phyloP scores from a whole-genome alignment of 2,888 invertebrate genomes.

The Spodoptera picta region DNA sequence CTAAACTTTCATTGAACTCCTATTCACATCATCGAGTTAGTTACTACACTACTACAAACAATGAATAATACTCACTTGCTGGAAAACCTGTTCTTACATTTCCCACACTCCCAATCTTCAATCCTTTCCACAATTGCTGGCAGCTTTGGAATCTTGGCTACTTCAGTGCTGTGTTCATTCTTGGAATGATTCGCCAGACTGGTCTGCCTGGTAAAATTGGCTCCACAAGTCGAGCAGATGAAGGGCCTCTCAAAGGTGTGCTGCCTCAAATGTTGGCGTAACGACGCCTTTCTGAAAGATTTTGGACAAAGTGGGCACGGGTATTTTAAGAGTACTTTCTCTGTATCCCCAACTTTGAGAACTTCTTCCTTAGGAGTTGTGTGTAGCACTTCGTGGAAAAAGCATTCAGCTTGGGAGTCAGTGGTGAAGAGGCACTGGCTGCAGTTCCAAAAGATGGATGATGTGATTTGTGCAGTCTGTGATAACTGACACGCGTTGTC shows the following conservation, averaged over 20 bases:
- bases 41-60: neutral
- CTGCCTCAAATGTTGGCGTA: conserved; percentile 91
- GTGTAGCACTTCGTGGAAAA: conserved; percentile 93
- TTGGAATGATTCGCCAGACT: conserved; percentile 90
- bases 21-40: conserved; percentile 2
- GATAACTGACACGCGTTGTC: conserved; percentile 88
- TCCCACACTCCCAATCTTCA: conserved; percentile 63
- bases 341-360: conserved; percentile 62
- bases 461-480: conserved; percentile 55
- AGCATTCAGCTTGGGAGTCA: conserved; percentile 91
- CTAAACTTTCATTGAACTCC: conserved; percentile 17
- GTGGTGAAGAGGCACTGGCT: conserved; percentile 90
- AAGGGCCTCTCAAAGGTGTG: conserved; percentile 93
- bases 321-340: conserved; percentile 83
- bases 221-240: conserved; percentile 89
- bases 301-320: conserved; percentile 92
- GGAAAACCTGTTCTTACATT: conserved; percentile 69
- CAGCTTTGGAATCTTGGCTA: conserved; percentile 53
- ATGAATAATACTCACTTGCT: conserved; percentile 68
- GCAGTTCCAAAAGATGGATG: conserved; percentile 86
- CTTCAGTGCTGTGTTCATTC: conserved; percentile 80
- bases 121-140: conserved; percentile 52
- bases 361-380: conserved; percentile 76
- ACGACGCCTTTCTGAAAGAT: conserved; percentile 90
- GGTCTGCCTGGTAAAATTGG: conserved; percentile 91